Evolutionary conservation across 2,113 vertebrate species (phyloP), one percentile per base, ranked within the genome.

Genomic region (Bos taurus): DNA sequence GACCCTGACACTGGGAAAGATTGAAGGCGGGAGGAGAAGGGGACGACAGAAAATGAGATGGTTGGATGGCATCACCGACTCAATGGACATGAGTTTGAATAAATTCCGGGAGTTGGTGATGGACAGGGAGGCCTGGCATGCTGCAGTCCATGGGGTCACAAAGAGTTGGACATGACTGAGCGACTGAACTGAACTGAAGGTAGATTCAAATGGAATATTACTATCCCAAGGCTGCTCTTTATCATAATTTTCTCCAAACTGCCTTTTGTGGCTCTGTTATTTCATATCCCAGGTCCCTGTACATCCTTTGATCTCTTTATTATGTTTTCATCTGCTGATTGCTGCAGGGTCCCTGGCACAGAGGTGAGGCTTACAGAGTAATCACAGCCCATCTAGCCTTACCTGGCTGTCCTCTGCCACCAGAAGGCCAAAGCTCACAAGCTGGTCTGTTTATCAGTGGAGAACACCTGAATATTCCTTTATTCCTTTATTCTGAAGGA

Each of bases 361-460:
- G 48, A 40, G 30, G 28, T 5, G 5, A 28, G 6, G 21, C 60
- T 12, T 30, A 2, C 52, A 10, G 26, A 19, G 23, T 16, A 46
- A 52, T 43, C 21, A 14, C 1, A 46, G n/a, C 50, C 62, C 43
- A 9, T 30, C 7, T 36, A 48, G 40, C n/a, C 17, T 46, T 16
- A 6, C 0, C 2, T 4, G 2, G 3, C 12, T 84, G 54, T 25
- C 23, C 71, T 80, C 40, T 82, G 46, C 9, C 40, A 77, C 26
- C 13, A 54, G 40, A 19, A 67, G 11, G 52, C 2, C 23, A 14
- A 60, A 84, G 64, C 64, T 71, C 62, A 88, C 6, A 46, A n/a
- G 25, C 17, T 28, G 4, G 15, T 8, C 7, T 1, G 0, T n/a
- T 46, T 16, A 1, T 8, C 40, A 17, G 48, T 52, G 36, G 48